Conservation (phyloP, 2,797 vertebrate species). For the Enteromius thamalakanensis region DNA sequence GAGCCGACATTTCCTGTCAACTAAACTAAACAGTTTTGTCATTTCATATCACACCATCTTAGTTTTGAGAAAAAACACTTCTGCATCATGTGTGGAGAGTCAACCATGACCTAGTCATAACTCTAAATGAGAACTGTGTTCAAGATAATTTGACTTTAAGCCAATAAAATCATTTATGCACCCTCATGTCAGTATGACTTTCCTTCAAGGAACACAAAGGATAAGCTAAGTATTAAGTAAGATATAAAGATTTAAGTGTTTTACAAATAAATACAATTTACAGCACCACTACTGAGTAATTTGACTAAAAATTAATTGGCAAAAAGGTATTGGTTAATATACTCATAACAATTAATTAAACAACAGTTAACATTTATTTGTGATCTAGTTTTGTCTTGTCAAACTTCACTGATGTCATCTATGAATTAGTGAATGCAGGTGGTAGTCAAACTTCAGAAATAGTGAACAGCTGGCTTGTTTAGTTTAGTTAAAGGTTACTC, state of each 20-base stretch:
- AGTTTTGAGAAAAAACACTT: constrained; percentile 2
- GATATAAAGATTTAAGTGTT: neutral
- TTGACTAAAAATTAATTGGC: neutral
- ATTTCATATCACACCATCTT: neutral
- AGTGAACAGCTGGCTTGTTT: neutral
- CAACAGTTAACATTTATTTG: neutral
- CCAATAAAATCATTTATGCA: neutral
- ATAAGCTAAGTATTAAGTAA: neutral
- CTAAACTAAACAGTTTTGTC: neutral
- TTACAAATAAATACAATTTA: neutral
- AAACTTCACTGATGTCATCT: too few species aligned
- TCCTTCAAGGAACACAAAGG: neutral
- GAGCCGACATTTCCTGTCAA: constrained; percentile 23
- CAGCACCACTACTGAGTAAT: neutral
- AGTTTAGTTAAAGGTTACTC: neutral
- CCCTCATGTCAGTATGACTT: neutral
- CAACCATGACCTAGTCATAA: neutral
- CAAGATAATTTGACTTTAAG: neutral
- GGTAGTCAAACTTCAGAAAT: neutral
- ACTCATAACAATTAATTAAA: neutral
- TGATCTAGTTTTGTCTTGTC: too few species aligned
- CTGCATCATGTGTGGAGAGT: neutral
- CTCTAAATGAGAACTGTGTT: neutral
- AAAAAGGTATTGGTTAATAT: neutral
- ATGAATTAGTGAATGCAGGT: neutral